A percentile compares a stretch with the other conserved stretches of the same genome.
phyloP scores from a whole-genome alignment of 2,888 invertebrate genomes.

The Lottia gigantea region DNA sequence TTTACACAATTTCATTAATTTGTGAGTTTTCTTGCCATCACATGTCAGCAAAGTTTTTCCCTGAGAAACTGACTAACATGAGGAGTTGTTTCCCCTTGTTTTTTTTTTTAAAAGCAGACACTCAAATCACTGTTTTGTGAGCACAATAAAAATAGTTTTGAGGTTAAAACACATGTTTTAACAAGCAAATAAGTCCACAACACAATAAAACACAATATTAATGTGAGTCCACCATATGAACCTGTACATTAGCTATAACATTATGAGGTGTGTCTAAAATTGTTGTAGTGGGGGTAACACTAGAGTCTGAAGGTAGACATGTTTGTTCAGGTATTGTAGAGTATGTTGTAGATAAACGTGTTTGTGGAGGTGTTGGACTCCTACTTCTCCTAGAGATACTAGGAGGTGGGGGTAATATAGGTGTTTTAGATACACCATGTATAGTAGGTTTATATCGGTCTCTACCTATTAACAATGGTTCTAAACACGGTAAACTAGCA shows the following conservation, averaged over 20 bases:
- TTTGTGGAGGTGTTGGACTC: constrained; percentile 63
- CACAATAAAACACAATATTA: constrained; percentile 32
- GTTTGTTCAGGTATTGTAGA: constrained; percentile 58
- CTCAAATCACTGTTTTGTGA: background rate
- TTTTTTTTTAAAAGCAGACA: background rate
- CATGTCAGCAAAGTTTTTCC: constrained; percentile 10
- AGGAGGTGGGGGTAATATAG: constrained; percentile 61
- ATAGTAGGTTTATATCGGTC: constrained; percentile 62
- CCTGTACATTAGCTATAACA: constrained; percentile 88
- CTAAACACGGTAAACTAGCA: constrained; percentile 65
- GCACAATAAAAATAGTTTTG: background rate
- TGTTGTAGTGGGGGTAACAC: constrained; percentile 21
- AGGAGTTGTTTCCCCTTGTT: no score
- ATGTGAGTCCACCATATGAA: constrained; percentile 84
- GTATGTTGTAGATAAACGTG: constrained; percentile 45
- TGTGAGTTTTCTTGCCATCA: background rate
- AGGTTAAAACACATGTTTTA: background rate
- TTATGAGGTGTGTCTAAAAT: constrained; percentile 70
- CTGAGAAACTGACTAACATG: constrained; percentile 1
- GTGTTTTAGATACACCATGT: constrained; percentile 41
- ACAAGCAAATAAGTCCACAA: constrained; percentile 3
- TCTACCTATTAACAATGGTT: constrained; percentile 62
- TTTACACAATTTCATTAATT: background rate
- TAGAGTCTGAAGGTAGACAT: constrained; percentile 41
- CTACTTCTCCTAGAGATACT: constrained; percentile 56